A percentile compares a stretch with the other conserved stretches of the same genome.
phyloP scores from a whole-genome alignment of 2,797 vertebrate species.

The Carcharodon carcharias region DNA sequence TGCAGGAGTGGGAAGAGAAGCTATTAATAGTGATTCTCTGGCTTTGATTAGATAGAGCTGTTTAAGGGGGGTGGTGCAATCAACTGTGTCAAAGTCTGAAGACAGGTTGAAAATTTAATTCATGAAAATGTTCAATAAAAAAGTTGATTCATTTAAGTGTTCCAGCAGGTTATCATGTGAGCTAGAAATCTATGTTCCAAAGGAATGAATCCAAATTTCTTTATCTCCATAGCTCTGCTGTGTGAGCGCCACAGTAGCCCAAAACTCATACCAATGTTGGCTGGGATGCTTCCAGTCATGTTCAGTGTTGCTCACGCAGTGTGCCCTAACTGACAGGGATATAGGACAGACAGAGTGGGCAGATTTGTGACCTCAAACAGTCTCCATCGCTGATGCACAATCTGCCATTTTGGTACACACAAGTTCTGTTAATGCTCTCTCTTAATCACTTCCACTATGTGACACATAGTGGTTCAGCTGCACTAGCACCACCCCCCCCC shows the following conservation, averaged over 20 bases:
- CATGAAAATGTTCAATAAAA: background rate
- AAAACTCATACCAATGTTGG: background rate
- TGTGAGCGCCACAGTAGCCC: background rate
- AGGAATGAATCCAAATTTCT: background rate
- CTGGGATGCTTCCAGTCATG: no score
- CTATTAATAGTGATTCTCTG: no score
- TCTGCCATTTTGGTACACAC: background rate
- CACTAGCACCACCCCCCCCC: background rate
- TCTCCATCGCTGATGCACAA: background rate
- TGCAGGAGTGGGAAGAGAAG: no score
- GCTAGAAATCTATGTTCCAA: background rate
- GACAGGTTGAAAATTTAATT: background rate
- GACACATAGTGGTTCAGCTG: background rate
- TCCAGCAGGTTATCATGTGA: background rate
- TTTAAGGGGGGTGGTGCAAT: background rate
- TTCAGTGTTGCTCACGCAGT: background rate
- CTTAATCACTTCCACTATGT: background rate
- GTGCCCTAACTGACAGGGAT: background rate
- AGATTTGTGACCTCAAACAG: background rate
- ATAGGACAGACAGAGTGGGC: background rate
- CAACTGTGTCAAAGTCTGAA: background rate
- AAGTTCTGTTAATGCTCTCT: background rate
- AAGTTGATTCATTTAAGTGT: background rate
- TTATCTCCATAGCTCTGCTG: background rate
- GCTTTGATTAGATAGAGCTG: background rate